Evolutionary conservation across 1,140 invertebrate species (phyloP), one percentile per base, ranked within the genome.

Genomic region (Camponotus floridanus): DNA sequence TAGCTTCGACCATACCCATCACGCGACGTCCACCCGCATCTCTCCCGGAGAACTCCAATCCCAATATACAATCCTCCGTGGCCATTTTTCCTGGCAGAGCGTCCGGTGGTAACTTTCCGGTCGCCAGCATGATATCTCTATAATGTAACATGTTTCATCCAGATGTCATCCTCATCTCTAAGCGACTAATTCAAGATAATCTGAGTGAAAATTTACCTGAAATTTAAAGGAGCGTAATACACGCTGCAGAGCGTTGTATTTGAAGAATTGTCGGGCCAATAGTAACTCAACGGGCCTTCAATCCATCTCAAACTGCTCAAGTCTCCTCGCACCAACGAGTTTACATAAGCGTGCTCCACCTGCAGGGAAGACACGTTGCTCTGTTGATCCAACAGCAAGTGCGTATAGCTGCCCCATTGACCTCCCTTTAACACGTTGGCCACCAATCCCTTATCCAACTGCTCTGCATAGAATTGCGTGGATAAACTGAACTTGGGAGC

Each of bases 91-190:
- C 98, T 59, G 99, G 99, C 59, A 99, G 96, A 55, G 99, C 98
- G 95, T 99, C 99, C 33, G 98, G 98, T 42, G 98, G 98, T 55
- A 99, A 96, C 95, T 99, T 99, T 86, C 99, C 99, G 36, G 98
- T 98, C 2, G 99, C 98, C 87, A 99, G 95, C 99, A 99, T 99
- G 57, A 99, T 97, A 94, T 99, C 99, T 83, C 99, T 97, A 81
- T n/a, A 51, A 76, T 90, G 42, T 33, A 57, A 51, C 3, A 51
- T 76, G 59, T 70, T 42, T 31, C 67, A 74, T n/a, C 18, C 0
- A 57, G 36, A 2, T 85, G 39, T 62, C 11, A 0, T 3, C 33
- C 55, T 39, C 51, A 15, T 65, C 2, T 81, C 0, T 31, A 26
- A 13, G 7, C 26, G 33, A 62, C 0, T 2, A 39, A 42, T 39